Conservation (phyloP, 2,888 invertebrate species). For the Ceratothoa steindachneri region DNA sequence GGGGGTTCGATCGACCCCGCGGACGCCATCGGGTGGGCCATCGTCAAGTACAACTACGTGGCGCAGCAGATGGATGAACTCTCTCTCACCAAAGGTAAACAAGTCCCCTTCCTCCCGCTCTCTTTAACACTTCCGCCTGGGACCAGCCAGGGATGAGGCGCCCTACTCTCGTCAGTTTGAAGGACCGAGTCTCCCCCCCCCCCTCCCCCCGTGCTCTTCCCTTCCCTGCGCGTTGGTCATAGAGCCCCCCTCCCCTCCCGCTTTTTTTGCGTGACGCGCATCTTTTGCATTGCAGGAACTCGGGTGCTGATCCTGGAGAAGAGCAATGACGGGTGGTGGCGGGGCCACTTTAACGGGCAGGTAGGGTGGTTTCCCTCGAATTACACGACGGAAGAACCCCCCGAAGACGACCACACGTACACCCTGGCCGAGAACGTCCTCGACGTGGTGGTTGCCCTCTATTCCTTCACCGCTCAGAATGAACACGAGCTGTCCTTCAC, state of each 20-base stretch:
- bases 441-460: conserved; percentile 91
- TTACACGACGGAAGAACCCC: conserved; percentile 65
- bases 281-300: too few species aligned
- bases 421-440: conserved; percentile 68
- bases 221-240: too few species aligned
- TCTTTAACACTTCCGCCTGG: too few species aligned
- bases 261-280: too few species aligned
- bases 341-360: conserved; percentile 69
- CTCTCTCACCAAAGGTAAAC: conserved; percentile 79
- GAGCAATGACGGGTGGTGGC: conserved; percentile 99
- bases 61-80: conserved; percentile 95
- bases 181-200: too few species aligned
- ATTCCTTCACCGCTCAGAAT: conserved; percentile 65
- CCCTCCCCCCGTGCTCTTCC: too few species aligned
- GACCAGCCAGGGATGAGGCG: too few species aligned
- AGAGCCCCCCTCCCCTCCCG: too few species aligned
- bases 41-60: conserved; percentile 78
- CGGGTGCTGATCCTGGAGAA: conserved; percentile 92
- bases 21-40: conserved; percentile 80
- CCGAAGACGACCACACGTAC: conserved; percentile 47
- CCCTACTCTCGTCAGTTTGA: too few species aligned
- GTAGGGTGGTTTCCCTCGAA: conserved; percentile 97
- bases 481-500: conserved; percentile 93
- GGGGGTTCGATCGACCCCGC: conserved; percentile 70
- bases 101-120: background rate